Percentiles rank a stretch among this genome's conserved stretches.
Evolutionary conservation across 2,888 invertebrate genomes (phyloP).

Genomic region (Chamaedrilus cognettii): DNA sequence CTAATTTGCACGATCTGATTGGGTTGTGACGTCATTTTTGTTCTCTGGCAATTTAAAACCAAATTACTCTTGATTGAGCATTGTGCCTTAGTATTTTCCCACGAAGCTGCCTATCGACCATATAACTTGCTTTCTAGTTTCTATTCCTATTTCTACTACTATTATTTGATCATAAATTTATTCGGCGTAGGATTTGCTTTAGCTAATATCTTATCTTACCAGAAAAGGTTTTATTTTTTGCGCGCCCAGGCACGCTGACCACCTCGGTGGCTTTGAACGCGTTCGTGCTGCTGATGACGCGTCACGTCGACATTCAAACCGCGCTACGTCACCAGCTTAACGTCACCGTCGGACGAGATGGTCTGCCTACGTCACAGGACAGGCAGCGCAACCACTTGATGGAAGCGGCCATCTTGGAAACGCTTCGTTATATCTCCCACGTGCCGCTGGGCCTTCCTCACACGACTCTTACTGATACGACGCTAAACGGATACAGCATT

Average conservation of each 20-base stretch:
- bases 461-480: constrained; percentile 25
- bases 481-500: constrained; percentile 25
- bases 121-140: no score
- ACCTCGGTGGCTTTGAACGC: constrained; percentile 48
- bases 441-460: constrained; percentile 31
- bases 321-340: constrained; percentile 20
- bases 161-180: no score
- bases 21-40: no score
- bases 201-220: no score
- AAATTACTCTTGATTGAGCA: no score
- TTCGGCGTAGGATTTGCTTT: no score
- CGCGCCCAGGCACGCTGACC: constrained; percentile 53
- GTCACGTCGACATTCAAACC: constrained; percentile 22
- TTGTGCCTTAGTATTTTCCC: no score
- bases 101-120: no score
- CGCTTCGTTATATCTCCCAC: constrained; percentile 27
- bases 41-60: no score
- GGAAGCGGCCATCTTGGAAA: constrained; percentile 28
- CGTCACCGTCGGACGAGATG: constrained; percentile 2
- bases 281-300: constrained; percentile 43
- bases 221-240: no score
- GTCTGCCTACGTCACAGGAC: constrained; percentile 19
- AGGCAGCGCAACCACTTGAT: constrained; percentile 14
- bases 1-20: no score
- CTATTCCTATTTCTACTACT: no score